phyloP scores from a whole-genome alignment of 2,113 vertebrate species.

The Alaudala cheleensis region DNA sequence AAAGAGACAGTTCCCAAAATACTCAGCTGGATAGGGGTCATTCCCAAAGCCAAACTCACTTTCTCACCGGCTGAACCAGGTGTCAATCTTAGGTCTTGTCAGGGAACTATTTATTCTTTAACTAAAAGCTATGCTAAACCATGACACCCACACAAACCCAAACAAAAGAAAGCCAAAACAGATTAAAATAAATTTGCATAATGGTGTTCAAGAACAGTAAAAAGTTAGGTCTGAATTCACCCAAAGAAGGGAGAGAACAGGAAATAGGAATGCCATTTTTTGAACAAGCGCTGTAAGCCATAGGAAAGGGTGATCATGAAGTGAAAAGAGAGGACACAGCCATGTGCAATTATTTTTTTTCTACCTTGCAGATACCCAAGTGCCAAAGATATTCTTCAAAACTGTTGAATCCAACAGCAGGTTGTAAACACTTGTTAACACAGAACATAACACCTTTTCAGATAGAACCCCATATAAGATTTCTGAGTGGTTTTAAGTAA shows the following conservation, averaged over 20 bases:
- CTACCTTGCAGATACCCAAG: rapidly evolving
- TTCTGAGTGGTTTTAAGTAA: neutral
- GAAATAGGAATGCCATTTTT: neutral
- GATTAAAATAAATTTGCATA: neutral
- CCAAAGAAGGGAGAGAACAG: neutral
- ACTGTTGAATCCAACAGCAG: neutral
- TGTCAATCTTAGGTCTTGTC: too few relatives aligned
- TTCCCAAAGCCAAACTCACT: too few relatives aligned
- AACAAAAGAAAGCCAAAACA: neutral
- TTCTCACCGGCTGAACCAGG: too few relatives aligned
- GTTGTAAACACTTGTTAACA: neutral
- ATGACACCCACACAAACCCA: neutral
- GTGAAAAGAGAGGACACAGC: neutral
- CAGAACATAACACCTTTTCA: neutral
- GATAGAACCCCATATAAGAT: neutral
- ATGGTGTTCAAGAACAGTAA: neutral
- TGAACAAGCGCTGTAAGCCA: neutral
- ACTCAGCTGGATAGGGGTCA: too few relatives aligned
- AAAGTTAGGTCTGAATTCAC: neutral
- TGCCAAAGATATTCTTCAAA: neutral
- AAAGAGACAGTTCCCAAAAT: too few relatives aligned
- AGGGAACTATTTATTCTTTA: too few relatives aligned
- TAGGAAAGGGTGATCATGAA: neutral
- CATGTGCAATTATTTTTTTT: neutral
- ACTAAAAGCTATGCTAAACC: too few relatives aligned